phyloP scores from a whole-genome alignment of 2,113 vertebrate species.

The Oostethus manadensis region DNA sequence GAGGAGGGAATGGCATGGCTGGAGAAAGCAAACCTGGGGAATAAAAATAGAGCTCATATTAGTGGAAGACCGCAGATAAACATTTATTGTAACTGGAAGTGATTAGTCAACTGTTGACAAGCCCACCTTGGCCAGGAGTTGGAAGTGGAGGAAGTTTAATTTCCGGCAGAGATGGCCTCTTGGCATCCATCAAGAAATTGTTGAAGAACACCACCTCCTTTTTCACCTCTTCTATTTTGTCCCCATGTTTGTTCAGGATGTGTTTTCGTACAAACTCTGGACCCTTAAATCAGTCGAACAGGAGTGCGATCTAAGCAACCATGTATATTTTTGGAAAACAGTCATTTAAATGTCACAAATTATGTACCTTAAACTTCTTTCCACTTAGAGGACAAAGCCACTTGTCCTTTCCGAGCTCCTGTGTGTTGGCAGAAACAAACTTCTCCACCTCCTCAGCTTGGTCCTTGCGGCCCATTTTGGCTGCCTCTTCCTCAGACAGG shows the following conservation, averaged over 20 bases:
- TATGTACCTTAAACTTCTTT: constrained; percentile 87
- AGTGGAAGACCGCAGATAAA: background rate
- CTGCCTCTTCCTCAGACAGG: constrained; percentile 84
- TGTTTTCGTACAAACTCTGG: constrained; percentile 92
- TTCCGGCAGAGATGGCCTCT: constrained; percentile 83
- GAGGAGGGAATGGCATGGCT: constrained; percentile 80
- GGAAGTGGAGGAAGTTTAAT: constrained; percentile 84
- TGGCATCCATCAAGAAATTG: constrained; percentile 88
- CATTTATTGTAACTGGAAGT: background rate
- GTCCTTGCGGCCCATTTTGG: constrained; percentile 87
- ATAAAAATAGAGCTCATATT: background rate
- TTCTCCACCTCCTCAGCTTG: constrained; percentile 90
- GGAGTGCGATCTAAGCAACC: background rate
- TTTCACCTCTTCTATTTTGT: constrained; percentile 91
- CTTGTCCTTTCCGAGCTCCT: constrained; percentile 92
- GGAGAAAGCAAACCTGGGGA: constrained; percentile 66
- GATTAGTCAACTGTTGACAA: constrained; percentile 1
- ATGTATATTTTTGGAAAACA: background rate
- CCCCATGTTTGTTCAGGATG: constrained; percentile 88
- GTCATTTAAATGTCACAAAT: too few relatives aligned
- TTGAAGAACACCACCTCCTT: constrained; percentile 90
- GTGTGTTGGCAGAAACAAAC: constrained; percentile 88
- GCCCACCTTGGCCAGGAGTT: constrained; percentile 75
- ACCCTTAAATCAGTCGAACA: constrained; percentile 66
- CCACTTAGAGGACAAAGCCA: constrained; percentile 93